Evolutionary conservation across 2,113 vertebrate genomes (phyloP).

Genomic region (Fulmarus glacialis): DNA sequence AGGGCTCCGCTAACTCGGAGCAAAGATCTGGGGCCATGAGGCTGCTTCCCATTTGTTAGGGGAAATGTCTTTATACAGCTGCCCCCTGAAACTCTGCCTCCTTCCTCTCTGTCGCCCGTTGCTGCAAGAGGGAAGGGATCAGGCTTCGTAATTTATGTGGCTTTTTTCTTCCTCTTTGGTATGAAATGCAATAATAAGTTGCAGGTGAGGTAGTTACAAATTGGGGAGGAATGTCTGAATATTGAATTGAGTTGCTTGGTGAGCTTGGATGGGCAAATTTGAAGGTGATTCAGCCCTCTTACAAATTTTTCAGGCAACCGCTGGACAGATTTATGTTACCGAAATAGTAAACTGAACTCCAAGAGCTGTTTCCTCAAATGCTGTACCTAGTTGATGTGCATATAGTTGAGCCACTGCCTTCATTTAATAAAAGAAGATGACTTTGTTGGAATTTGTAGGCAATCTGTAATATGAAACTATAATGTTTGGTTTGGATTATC

Average conservation of each 20-base stretch:
- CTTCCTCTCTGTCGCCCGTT: not conserved
- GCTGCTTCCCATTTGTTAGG: not conserved
- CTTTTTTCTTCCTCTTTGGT: not conserved
- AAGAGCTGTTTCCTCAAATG: not conserved
- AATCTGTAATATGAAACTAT: not conserved
- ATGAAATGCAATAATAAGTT: not conserved
- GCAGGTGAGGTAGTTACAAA: not conserved
- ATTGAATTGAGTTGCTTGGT: not conserved
- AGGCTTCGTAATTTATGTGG: not conserved
- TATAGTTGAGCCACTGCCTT: not conserved
- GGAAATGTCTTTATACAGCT: slow-evolving; percentile 2
- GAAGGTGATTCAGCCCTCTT: not conserved
- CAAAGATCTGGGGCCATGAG: rapidly evolving
- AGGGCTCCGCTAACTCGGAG: not conserved
- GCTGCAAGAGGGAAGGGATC: not conserved
- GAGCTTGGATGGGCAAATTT: not conserved
- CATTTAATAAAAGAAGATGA: not conserved
- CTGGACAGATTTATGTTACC: not conserved
- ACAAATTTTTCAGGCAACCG: not conserved
- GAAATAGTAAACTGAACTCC: not conserved
- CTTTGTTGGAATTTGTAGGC: not conserved
- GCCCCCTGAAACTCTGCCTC: not conserved
- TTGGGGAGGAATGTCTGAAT: not conserved
- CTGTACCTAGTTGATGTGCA: not conserved
- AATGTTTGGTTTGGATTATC: not conserved